phyloP scores from a whole-genome alignment of 2,888 invertebrate species.

The Heterodera filipjevi region DNA sequence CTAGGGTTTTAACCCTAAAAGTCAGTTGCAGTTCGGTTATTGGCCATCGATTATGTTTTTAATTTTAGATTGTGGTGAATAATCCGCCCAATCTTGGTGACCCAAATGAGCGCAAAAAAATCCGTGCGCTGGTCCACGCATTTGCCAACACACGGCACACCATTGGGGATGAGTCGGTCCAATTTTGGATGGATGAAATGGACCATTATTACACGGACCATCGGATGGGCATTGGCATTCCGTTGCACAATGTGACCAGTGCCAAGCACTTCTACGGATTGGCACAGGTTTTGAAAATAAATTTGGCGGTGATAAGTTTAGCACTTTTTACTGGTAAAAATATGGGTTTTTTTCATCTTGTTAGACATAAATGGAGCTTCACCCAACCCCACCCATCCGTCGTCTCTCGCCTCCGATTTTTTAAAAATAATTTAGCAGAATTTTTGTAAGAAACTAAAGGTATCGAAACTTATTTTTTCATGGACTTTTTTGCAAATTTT shows the following conservation, averaged over 20 bases:
- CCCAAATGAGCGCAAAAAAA: constrained; percentile 46
- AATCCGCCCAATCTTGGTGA: constrained; percentile 61
- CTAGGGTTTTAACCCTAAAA: too few species aligned
- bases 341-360: too few species aligned
- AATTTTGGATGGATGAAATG: constrained; percentile 65
- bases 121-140: constrained; percentile 55
- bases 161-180: constrained; percentile 61
- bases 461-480: too few species aligned
- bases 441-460: too few species aligned
- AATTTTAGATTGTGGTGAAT: constrained; percentile 57
- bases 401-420: too few species aligned
- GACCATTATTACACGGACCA: constrained; percentile 56
- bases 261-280: constrained; percentile 52
- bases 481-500: too few species aligned
- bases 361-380: too few species aligned
- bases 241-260: constrained; percentile 14
- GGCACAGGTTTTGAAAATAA: constrained; percentile 35
- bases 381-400: too few species aligned
- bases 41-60: background rate
- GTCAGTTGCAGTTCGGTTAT: background rate
- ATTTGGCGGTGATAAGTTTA: background rate
- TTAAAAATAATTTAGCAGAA: too few species aligned
- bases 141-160: constrained; percentile 64
- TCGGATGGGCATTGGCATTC: constrained; percentile 46
- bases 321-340: too few species aligned